phyloP scores from a whole-genome alignment of 2,797 vertebrate species.

The Xyrichtys novacula region DNA sequence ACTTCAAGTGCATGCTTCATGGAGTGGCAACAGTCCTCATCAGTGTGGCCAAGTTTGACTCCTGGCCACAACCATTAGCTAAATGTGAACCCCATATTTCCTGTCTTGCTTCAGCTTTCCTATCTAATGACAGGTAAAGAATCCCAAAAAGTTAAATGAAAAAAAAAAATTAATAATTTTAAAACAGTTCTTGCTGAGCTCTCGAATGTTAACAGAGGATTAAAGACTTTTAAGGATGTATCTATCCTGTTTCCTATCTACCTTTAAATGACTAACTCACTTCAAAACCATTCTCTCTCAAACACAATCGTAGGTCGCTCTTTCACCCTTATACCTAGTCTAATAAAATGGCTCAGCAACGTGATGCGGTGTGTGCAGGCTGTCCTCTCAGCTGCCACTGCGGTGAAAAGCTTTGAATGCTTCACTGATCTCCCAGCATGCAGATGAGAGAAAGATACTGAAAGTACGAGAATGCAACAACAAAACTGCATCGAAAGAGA shows the following conservation, averaged over 20 bases:
- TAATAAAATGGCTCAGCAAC: conserved; percentile 62
- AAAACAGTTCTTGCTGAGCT: too few species aligned
- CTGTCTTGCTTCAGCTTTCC: too few species aligned
- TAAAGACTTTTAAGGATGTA: background rate
- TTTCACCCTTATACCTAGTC: conserved; percentile 34
- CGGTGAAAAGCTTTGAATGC: conserved; percentile 35
- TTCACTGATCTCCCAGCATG: conserved; percentile 39
- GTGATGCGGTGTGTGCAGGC: conserved; percentile 52
- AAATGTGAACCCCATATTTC: too few species aligned
- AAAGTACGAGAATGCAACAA: conserved; percentile 36
- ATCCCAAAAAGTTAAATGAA: too few species aligned
- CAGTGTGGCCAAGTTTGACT: too few species aligned
- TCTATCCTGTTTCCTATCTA: background rate
- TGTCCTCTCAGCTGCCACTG: conserved; percentile 27
- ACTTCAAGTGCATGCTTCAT: too few species aligned
- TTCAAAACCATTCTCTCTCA: conserved; percentile 1
- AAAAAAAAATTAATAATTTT: too few species aligned
- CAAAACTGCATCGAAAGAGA: conserved; percentile 6
- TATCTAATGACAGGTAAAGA: too few species aligned
- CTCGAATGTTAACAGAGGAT: too few species aligned
- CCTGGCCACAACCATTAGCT: too few species aligned
- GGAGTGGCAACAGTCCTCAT: too few species aligned
- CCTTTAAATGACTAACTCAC: background rate
- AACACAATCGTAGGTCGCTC: conserved; percentile 27
- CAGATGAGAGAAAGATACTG: conserved; percentile 49